Evolutionary conservation across 2,888 invertebrate species (phyloP), one percentile per base, ranked within the genome.

Genomic region (Salpingus planirostris): DNA sequence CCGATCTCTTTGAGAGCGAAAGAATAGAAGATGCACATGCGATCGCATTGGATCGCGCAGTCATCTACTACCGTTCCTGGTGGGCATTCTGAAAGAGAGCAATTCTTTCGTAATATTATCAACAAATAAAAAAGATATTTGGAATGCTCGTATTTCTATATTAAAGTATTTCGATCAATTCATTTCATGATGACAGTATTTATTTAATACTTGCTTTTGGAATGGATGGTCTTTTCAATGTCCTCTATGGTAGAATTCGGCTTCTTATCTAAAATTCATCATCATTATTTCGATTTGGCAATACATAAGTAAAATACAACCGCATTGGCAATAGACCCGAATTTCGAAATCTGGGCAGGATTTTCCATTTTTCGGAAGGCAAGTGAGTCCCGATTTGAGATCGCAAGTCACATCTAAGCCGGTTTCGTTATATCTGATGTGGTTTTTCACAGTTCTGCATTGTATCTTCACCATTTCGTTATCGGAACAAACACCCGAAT

Each of bases 281-380:
- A n/a, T n/a, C n/a, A n/a, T n/a, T n/a, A n/a, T n/a, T n/a, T n/a
- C n/a, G n/a, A n/a, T n/a, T n/a, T n/a, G n/a, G n/a, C n/a, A n/a
- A n/a, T n/a, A n/a, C n/a, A n/a, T n/a, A n/a, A n/a, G n/a, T n/a
- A n/a, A n/a, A n/a, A n/a, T n/a, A n/a, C n/a, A n/a, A n/a, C n/a
- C 64, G 55, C 83, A 84, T 31, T 68, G 60, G 54, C 90, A 90
- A 21, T 74, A 68, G 1, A 88, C 80, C 15, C 83, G 71, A 27
- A 90, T 78, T 64, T 91, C 89, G 55, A 89, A 90, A 66, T 91
- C 89, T 2, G 76, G 72, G 48, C 91, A 91, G 2, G 62, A 50
- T 29, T 44, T 38, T 3, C 48, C 46, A 33, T 52, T 52, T 10
- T 52, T 44, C 2, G 65, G 62, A 31, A 60, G 64, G 54, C 90